phyloP scores from a whole-genome alignment of 23 tunicate genomes.

The Botrylloides violaceus region DNA sequence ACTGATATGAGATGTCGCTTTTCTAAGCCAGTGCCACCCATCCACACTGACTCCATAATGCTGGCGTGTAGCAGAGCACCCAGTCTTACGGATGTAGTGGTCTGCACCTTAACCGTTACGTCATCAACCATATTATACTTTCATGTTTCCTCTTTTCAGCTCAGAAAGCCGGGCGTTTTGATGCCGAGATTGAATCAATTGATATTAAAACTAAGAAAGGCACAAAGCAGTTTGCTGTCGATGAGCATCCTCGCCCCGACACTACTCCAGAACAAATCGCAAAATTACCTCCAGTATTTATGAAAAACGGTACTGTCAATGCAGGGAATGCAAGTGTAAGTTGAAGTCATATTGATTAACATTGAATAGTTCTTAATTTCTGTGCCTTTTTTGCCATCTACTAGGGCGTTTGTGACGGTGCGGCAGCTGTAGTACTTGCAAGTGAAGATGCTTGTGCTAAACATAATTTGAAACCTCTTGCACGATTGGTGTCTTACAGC shows the following conservation, averaged over 20 bases:
- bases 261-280: conserved; percentile 89
- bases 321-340: conserved; percentile 99
- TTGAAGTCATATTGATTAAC: background rate
- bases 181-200: conserved; percentile 79
- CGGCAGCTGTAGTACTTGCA: conserved; percentile 84
- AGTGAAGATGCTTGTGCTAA: conserved; percentile 93
- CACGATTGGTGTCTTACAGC: conserved; percentile 68
- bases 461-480: conserved; percentile 65
- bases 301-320: conserved; percentile 87
- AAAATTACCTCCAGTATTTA: conserved; percentile 87
- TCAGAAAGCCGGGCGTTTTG: conserved; percentile 83
- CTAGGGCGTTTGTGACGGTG: conserved; percentile 99
- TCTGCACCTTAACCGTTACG: too few species aligned
- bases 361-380: background rate
- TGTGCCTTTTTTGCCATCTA: background rate
- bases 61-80: too few species aligned
- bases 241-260: conserved; percentile 94
- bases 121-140: too few species aligned
- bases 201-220: conserved; percentile 65
- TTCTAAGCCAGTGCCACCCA: too few species aligned
- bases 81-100: too few species aligned
- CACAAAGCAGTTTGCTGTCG: conserved; percentile 43
- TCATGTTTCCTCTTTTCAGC: conserved; percentile 78
- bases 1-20: too few species aligned
- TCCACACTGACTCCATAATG: too few species aligned